Percentiles rank a stretch among this genome's conserved stretches.
Evolutionary conservation across 2,797 vertebrate genomes (phyloP).

Genomic region (Decapterus maruadsi): DNA sequence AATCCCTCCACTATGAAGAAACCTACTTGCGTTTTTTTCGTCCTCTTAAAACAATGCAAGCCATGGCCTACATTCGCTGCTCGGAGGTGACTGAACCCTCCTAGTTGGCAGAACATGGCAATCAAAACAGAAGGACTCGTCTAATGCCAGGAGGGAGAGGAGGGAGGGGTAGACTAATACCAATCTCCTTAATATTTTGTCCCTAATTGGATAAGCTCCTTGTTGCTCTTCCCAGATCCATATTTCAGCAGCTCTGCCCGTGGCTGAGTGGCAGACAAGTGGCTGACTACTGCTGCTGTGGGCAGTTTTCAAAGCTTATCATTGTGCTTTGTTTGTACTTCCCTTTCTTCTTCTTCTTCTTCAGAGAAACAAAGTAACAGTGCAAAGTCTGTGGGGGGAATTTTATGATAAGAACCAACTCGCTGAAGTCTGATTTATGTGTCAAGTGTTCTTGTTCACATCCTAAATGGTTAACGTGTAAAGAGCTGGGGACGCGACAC

Average conservation of each 20-base stretch:
- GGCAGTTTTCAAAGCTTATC: conserved; percentile 64
- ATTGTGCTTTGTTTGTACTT: conserved; percentile 70
- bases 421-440: conserved; percentile 16
- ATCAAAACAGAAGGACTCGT: conserved; percentile 76
- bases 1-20: conserved; percentile 57
- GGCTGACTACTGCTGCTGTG: conserved; percentile 59
- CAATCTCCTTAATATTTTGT: conserved; percentile 81
- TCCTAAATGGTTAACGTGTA: neutral
- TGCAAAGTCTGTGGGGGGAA: conserved; percentile 20
- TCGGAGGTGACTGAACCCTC: conserved; percentile 62
- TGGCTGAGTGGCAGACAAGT: conserved; percentile 57
- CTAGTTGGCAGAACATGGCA: conserved; percentile 71
- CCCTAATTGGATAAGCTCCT: conserved; percentile 83
- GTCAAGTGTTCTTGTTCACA: neutral
- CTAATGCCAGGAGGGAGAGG: conserved; percentile 69
- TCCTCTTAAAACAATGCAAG: conserved; percentile 42
- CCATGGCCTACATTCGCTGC: conserved; percentile 51
- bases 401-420: conserved; percentile 16
- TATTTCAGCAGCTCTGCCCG: conserved; percentile 74
- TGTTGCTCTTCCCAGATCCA: conserved; percentile 77
- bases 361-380: conserved; percentile 44
- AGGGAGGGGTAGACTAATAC: conserved; percentile 67
- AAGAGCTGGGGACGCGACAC: neutral
- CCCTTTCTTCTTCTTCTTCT: conserved; percentile 5
- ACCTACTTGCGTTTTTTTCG: conserved; percentile 17